phyloP scores from a whole-genome alignment of 1,140 invertebrate species.

The Planococcus citri region DNA sequence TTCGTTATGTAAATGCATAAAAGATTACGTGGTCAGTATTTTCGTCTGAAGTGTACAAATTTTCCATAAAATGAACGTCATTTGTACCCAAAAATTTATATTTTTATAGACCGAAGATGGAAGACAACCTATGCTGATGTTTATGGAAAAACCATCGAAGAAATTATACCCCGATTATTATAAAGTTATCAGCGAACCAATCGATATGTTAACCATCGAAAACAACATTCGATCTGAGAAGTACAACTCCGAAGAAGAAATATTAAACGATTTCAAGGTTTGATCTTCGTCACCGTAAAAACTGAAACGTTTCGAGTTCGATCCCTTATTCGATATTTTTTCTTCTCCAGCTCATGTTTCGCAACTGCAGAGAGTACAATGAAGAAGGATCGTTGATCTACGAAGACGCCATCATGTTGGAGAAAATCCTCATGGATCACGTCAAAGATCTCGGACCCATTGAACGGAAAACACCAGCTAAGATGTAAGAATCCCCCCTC shows the following conservation, averaged over 20 bases:
- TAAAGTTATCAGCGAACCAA: constrained; percentile 82
- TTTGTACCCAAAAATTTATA: constrained; percentile 21
- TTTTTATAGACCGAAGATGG: constrained; percentile 55
- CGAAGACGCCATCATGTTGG: constrained; percentile 80
- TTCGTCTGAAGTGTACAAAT: constrained; percentile 14
- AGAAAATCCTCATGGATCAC: constrained; percentile 71
- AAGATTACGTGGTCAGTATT: constrained; percentile 53
- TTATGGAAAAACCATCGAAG: constrained; percentile 92
- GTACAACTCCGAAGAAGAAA: constrained; percentile 48
- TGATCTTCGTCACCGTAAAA: too few species aligned
- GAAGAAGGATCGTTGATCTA: constrained; percentile 91
- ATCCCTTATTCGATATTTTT: not conserved
- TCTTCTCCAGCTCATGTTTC: constrained; percentile 72
- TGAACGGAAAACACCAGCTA: constrained; percentile 25
- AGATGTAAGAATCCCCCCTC: constrained; percentile 20
- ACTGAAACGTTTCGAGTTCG: not conserved
- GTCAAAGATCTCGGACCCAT: constrained; percentile 56
- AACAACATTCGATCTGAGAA: constrained; percentile 68
- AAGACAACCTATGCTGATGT: constrained; percentile 74
- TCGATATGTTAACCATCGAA: constrained; percentile 90
- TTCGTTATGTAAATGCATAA: constrained; percentile 56
- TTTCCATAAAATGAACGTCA: constrained; percentile 25
- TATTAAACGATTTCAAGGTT: constrained; percentile 57
- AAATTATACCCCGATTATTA: constrained; percentile 95
- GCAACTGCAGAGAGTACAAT: constrained; percentile 90